Evolutionary conservation across 2,113 vertebrate species (phyloP).

Genomic region (Sapayoa aenigma): DNA sequence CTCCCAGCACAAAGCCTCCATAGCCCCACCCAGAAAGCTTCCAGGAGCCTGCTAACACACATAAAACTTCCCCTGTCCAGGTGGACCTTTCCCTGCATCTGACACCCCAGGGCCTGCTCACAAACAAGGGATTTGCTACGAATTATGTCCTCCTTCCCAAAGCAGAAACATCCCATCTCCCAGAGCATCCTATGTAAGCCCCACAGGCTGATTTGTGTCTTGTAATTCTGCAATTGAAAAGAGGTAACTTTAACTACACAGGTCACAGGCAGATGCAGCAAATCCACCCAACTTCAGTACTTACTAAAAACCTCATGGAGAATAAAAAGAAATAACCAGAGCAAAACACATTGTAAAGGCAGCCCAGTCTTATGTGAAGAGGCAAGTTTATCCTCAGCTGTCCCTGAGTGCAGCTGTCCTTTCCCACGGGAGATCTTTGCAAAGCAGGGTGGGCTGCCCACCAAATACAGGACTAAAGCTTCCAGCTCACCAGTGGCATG

Average conservation of each 20-base stretch:
- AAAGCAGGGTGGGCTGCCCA: background rate
- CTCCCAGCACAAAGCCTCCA: background rate
- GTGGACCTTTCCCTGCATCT: background rate
- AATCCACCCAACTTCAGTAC: background rate
- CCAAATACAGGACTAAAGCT: background rate
- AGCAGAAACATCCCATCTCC: background rate
- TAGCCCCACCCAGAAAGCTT: background rate
- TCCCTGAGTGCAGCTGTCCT: background rate
- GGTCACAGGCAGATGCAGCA: background rate
- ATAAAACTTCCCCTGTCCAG: background rate
- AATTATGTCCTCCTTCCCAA: background rate
- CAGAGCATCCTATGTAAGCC: background rate
- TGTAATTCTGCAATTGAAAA: background rate
- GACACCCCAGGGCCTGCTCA: background rate
- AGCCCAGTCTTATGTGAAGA: background rate
- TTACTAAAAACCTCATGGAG: background rate
- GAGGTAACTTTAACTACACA: background rate
- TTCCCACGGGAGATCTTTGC: background rate
- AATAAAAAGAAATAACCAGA: background rate
- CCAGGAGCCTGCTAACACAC: background rate
- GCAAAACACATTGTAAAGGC: background rate
- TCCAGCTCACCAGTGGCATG: fast-evolving
- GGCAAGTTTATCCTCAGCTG: background rate
- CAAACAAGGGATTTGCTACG: background rate
- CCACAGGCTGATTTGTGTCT: background rate